Evolutionary conservation across 2,113 vertebrate genomes (phyloP), one percentile per base, ranked within the genome.

Genomic region (Octodon degus): DNA sequence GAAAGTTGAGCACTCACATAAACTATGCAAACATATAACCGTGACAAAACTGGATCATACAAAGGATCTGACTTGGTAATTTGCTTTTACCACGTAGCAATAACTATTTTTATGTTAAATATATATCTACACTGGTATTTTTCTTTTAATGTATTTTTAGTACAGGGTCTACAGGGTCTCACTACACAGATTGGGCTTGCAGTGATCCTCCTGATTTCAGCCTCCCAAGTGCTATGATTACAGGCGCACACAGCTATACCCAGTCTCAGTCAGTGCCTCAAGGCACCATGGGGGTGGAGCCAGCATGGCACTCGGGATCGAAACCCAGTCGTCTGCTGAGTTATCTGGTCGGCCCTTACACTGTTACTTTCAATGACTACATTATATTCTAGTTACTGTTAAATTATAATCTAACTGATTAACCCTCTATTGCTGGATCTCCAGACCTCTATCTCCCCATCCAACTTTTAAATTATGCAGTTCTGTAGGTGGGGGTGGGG

Each of bases 401-500:
- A 37, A 68, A 47, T 67, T 40, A 2, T 90, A 22, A 43, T 30
- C 68, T 40, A 9, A 81, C 62, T 88, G 13, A 53, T 85, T 40
- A 83, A 16, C 9, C 16, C 53, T 74, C 12, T 62, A 14, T 62
- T 47, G 43, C 70, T 91, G 50, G 20, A 40, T 40, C 50, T 20
- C 13, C 6, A 2, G 9, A 34, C 13, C 3, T 86, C n/a, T 13
- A 1, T n/a, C 16, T 1, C 1, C 70, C 20, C 10, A 47, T 2
- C 50, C 19, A 2, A 0, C 43, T 58, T 84, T 72, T 43, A 47
- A 80, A 32, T 86, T 27, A 47, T 50, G 32, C 34, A 58, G 4
- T 32, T 77, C 11, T 77, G 43, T 12, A 1, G 43, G 43, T 50
- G 13, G 14, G 74, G 76, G 2, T 9, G 6, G 43, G 91, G 82